These are phyloP conservation scores for Microcebus griseorufus DNA, from an alignment of 2,113 vertebrate genomes.

Conservation along the genomic window DNA sequence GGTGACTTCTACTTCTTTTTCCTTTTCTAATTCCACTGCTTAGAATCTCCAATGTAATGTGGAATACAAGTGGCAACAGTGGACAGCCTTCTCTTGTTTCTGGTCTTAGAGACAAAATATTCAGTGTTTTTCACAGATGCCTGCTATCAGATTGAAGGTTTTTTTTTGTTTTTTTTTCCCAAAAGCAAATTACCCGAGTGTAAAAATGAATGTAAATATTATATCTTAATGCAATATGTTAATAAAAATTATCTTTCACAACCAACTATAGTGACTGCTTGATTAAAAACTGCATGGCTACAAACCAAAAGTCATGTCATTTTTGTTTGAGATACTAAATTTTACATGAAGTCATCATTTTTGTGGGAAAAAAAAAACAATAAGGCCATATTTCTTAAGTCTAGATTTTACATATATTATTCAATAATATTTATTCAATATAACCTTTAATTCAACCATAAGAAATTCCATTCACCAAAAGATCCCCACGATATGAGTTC, in stretches of 20 bases:
- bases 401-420: background rate
- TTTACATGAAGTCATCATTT: background rate
- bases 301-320: conserved; percentile 69
- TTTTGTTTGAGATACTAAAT: background rate
- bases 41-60: background rate
- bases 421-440: background rate
- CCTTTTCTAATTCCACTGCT: background rate
- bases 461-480: background rate
- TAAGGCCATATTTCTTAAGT: background rate
- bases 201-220: background rate
- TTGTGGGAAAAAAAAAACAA: background rate
- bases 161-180: background rate
- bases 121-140: background rate
- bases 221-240: background rate
- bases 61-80: background rate
- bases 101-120: background rate
- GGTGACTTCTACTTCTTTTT: background rate
- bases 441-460: background rate
- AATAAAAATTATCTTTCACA: background rate
- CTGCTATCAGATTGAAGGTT: background rate
- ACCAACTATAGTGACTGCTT: conserved; percentile 66
- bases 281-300: conserved; percentile 72
- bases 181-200: background rate
- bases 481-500: background rate
- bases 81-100: background rate